These are phyloP conservation scores for Ctenopoma kingsleyae DNA, from an alignment of 2,797 vertebrate genomes.

Conservation along the genomic window DNA sequence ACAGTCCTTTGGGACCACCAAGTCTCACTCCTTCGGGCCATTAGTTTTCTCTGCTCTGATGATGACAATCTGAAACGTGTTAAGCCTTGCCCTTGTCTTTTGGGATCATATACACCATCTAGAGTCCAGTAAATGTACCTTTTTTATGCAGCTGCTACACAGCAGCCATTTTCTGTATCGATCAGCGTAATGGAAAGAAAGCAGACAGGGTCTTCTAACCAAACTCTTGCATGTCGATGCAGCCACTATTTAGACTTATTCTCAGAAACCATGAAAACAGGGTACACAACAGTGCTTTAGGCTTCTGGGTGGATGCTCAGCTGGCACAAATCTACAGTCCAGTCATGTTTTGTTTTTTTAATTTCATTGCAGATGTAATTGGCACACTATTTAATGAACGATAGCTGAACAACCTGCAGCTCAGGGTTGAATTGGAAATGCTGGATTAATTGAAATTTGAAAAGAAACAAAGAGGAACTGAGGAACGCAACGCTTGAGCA, in stretches of 20 bases:
- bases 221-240: too few relatives aligned
- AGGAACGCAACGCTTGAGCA: not conserved
- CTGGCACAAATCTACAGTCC: constrained; percentile 22
- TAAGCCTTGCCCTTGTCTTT: constrained; percentile 30
- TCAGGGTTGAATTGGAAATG: constrained; percentile 34
- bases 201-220: not conserved
- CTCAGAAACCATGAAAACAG: constrained; percentile 22
- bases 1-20: constrained; percentile 29
- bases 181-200: constrained; percentile 30
- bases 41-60: constrained; percentile 44
- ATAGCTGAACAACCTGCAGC: constrained; percentile 15
- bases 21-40: constrained; percentile 29
- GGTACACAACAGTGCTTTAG: constrained; percentile 3
- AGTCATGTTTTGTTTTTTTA: constrained; percentile 39
- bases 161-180: constrained; percentile 9
- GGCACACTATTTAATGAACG: constrained; percentile 18
- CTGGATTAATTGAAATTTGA: constrained; percentile 1
- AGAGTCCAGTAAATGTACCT: constrained; percentile 10
- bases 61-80: constrained; percentile 41
- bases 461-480: not conserved
- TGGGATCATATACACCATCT: constrained; percentile 34
- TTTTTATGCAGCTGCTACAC: not conserved
- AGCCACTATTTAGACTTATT: not conserved
- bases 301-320: constrained; percentile 2
- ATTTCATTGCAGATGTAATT: constrained; percentile 40